These are phyloP conservation scores for Brachionus paranguensis DNA, from an alignment of 1,140 invertebrate genomes.

Conservation along the genomic window DNA sequence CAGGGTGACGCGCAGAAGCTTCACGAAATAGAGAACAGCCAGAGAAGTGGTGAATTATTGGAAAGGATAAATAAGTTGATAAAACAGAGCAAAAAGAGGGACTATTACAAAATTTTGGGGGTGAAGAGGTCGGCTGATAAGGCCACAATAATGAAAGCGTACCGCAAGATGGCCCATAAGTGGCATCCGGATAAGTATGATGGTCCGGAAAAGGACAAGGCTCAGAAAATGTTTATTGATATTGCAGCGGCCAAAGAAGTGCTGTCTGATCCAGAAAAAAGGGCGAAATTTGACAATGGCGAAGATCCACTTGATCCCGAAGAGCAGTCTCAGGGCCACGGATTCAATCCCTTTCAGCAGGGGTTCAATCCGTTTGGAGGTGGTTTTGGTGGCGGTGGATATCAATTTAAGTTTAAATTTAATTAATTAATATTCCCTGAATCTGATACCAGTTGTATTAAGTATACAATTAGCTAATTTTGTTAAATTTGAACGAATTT, in stretches of 20 bases:
- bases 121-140: conserved; percentile 73
- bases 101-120: conserved; percentile 91
- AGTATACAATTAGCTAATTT: neutral
- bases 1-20: conserved; percentile 79
- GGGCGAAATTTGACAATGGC: conserved; percentile 83
- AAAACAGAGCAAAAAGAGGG: conserved; percentile 83
- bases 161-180: conserved; percentile 86
- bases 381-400: conserved; percentile 56
- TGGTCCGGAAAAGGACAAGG: conserved; percentile 82
- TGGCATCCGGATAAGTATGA: conserved; percentile 97
- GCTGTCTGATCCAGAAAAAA: conserved; percentile 74
- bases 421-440: conserved; percentile 44
- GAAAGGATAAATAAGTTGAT: conserved; percentile 82
- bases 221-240: conserved; percentile 97
- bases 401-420: conserved; percentile 93
- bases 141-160: conserved; percentile 96
- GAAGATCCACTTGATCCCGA: conserved; percentile 96
- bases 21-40: conserved; percentile 72
- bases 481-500: conserved; percentile 23
- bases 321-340: conserved; percentile 53
- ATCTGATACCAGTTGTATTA: conserved; percentile 22
- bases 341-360: conserved; percentile 57
- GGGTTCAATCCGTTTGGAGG: conserved; percentile 72
- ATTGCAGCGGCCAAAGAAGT: conserved; percentile 98
- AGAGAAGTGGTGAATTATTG: conserved; percentile 80